Percentiles rank a stretch among this genome's conserved stretches.
These are phyloP conservation scores for Champsocephalus gunnari DNA, from an alignment of 2,797 vertebrate species.

Conservation along the genomic window DNA sequence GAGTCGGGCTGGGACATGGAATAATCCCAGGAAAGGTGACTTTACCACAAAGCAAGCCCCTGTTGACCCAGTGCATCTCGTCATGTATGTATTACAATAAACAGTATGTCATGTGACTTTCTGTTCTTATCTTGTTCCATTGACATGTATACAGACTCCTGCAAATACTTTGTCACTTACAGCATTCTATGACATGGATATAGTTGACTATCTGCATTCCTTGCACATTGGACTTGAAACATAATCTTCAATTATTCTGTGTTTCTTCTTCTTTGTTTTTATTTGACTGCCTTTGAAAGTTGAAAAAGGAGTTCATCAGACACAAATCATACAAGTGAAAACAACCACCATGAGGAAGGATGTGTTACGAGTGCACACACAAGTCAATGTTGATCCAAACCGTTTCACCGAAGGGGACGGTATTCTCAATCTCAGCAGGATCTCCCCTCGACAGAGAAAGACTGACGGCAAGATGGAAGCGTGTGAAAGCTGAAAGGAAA, in stretches of 20 bases:
- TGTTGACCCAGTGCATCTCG: neutral
- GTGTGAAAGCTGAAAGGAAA: slow-evolving; percentile 12
- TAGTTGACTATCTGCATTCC: no score
- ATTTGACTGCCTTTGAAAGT: no score
- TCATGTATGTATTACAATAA: no score
- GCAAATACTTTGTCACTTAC: no score
- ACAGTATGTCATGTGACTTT: no score
- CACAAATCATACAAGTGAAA: neutral
- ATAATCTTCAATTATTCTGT: no score
- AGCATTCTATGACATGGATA: no score
- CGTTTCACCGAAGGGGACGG: neutral
- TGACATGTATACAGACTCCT: no score
- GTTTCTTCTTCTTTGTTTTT: no score
- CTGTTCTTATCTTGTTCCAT: no score
- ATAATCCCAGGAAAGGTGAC: no score
- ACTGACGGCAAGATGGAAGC: neutral
- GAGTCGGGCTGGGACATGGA: neutral
- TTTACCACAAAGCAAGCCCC: neutral
- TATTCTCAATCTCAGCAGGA: neutral
- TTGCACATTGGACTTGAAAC: no score
- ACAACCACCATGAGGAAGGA: neutral
- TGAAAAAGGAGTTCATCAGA: neutral
- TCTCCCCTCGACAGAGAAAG: slow-evolving; percentile 14
- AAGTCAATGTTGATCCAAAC: slow-evolving; percentile 25
- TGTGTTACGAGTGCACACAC: slow-evolving; percentile 16